Base-by-base conservation (phyloP, 2,797 vertebrate genomes). In the Champsocephalus gunnari region DNA sequence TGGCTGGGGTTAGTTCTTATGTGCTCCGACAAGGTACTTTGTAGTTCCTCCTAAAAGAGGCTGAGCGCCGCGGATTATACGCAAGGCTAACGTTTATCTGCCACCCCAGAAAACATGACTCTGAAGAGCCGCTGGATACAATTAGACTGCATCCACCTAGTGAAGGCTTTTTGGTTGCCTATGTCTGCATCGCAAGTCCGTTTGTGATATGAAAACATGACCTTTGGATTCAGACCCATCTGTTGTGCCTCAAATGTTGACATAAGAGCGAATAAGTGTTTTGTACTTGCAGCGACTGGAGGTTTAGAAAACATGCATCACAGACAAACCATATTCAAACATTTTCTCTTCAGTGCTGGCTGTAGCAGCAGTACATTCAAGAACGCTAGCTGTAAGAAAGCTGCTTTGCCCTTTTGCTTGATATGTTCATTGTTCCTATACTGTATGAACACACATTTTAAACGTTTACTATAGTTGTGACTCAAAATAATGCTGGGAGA, bases 41-140 rank as follows among this genome's bases (percentile, higher is more conserved):
- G 92, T 88, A 91, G 92, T 88, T 79, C 75, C 88, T 95, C 88
- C 93, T 89, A 61, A 66, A 73, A 81, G 92, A 95, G 85, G 89
- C 88, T 78, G 85, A 91, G 89, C 89, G 73, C 77, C 83, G 86
- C 91, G 93, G 88, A 95, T 95, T 94, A 93, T 84, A 87, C 89
- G 73, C 80, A 81, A 88, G 89, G 91, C 94, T 91, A 94, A 90
- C 88, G 51, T 92, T 90, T 80, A 91, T 93, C 93, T 93, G 90
- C 85, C 90, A 93, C 90, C 92, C 89, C 85, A 89, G 86, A 90
- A 12, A 83, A 92, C 90, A 93, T 90, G 89, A 92, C 91, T 90
- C 74, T 81, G 89, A 89, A 90, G 82, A 86, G 86, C 83, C 21
- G 71, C 24, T 24, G 24, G 24, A 24, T 24, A 24, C 24, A 24